These are phyloP conservation scores for Neoniphon sammara DNA, from an alignment of 2,797 vertebrate genomes.

Conservation along the genomic window DNA sequence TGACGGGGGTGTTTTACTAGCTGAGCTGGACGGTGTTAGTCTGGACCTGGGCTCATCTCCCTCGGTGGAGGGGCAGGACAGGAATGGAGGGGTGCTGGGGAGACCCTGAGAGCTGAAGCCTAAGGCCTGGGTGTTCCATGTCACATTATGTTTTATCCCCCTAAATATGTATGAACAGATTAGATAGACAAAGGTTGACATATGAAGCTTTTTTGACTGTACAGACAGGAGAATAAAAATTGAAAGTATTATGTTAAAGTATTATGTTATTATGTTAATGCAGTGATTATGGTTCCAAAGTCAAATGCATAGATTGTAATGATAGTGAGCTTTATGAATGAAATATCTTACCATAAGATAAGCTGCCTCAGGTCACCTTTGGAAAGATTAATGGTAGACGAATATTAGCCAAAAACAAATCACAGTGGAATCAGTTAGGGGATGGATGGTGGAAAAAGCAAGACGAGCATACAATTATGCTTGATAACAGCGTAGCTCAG, in stretches of 20 bases:
- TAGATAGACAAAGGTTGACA: not conserved
- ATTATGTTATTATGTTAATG: too few relatives aligned
- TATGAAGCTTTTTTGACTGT: not conserved
- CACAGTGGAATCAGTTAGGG: slow-evolving; percentile 56
- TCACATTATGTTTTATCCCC: slow-evolving; percentile 89
- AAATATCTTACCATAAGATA: slow-evolving; percentile 86
- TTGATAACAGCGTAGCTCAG: slow-evolving; percentile 73
- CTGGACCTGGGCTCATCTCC: slow-evolving; percentile 40
- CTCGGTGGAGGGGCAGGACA: slow-evolving; percentile 79
- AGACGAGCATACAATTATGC: slow-evolving; percentile 49
- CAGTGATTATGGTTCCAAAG: not conserved
- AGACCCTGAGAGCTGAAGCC: slow-evolving; percentile 84
- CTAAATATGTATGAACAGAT: slow-evolving; percentile 67
- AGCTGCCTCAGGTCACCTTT: slow-evolving; percentile 89
- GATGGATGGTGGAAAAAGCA: slow-evolving; percentile 65
- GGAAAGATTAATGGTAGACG: slow-evolving; percentile 59
- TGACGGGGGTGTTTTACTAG: slow-evolving; percentile 36
- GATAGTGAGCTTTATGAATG: not conserved
- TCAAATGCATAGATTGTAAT: not conserved
- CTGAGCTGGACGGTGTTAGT: slow-evolving; percentile 17
- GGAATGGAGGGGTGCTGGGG: slow-evolving; percentile 83
- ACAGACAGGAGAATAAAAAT: not conserved
- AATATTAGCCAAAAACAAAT: slow-evolving; percentile 65
- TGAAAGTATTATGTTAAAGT: not conserved
- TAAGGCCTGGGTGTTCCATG: slow-evolving; percentile 88